These are phyloP conservation scores for Scaptodrosophila lebanonensis DNA, from an alignment of 1,140 invertebrate genomes.

Conservation along the genomic window DNA sequence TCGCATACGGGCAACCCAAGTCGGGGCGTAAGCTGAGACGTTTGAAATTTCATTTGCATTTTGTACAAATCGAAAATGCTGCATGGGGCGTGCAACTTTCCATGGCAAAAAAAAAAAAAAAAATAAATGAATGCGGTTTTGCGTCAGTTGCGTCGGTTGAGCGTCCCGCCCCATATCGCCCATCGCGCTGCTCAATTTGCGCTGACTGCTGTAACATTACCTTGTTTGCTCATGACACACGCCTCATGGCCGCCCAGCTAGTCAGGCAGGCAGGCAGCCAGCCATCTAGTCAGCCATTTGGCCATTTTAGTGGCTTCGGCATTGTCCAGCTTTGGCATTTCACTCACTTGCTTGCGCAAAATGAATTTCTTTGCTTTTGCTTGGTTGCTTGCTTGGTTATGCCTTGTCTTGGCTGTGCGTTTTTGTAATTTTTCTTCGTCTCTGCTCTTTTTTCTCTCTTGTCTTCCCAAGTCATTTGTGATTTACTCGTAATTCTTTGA, in stretches of 20 bases:
- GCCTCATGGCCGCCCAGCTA: conserved; percentile 28
- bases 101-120: conserved; percentile 5
- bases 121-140: conserved; percentile 26
- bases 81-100: too few relatives aligned
- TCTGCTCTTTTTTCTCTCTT: background rate
- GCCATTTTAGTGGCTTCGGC: conserved; percentile 12
- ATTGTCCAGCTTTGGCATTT: conserved; percentile 49
- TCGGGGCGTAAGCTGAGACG: conserved; percentile 64
- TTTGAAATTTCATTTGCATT: conserved; percentile 75
- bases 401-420: too few relatives aligned
- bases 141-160: background rate
- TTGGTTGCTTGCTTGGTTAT: conserved; percentile 38
- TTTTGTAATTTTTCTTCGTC: conserved; percentile 48
- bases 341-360: too few relatives aligned
- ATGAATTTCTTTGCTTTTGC: conserved; percentile 16
- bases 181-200: conserved; percentile 52
- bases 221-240: conserved; percentile 73
- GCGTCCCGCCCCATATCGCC: conserved; percentile 7
- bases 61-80: conserved; percentile 34
- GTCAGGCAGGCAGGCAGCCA: too few relatives aligned
- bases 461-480: conserved; percentile 41
- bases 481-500: conserved; percentile 45
- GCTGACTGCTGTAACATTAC: conserved; percentile 68
- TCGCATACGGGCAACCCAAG: too few relatives aligned
- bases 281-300: conserved; percentile 9